phyloP scores from a whole-genome alignment of 2,113 vertebrate genomes.

The Vidua macroura region DNA sequence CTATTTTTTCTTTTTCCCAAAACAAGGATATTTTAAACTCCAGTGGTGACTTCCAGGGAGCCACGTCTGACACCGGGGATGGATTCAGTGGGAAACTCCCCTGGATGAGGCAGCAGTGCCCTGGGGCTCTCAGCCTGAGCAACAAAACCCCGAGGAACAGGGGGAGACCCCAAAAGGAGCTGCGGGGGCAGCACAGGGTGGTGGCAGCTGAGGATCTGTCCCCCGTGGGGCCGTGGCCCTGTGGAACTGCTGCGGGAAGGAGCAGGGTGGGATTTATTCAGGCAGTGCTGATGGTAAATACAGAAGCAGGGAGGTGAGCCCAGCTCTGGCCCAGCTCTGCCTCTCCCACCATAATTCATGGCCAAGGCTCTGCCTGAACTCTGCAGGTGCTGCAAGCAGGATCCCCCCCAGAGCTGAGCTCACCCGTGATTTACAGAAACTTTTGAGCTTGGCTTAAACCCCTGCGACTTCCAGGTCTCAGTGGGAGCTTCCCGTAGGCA shows the following conservation, averaged over 20 bases:
- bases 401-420: background rate
- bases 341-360: background rate
- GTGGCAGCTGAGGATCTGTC: background rate
- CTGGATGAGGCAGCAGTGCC: background rate
- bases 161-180: background rate
- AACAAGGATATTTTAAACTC: background rate
- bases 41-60: background rate
- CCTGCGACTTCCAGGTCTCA: background rate
- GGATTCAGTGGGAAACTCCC: background rate
- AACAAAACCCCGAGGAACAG: background rate
- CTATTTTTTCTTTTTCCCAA: background rate
- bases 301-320: background rate
- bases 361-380: background rate
- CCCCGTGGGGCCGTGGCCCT: rapidly evolving
- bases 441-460: background rate
- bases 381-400: rapidly evolving
- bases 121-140: background rate
- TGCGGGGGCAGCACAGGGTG: background rate
- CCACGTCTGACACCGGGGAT: background rate
- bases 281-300: background rate
- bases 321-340: background rate
- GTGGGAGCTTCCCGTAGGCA: background rate
- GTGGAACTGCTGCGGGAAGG: background rate
- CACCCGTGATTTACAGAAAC: rapidly evolving
- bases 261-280: background rate